phyloP scores from a whole-genome alignment of 2,113 vertebrate genomes.

The Campylorhamphus procurvoides region DNA sequence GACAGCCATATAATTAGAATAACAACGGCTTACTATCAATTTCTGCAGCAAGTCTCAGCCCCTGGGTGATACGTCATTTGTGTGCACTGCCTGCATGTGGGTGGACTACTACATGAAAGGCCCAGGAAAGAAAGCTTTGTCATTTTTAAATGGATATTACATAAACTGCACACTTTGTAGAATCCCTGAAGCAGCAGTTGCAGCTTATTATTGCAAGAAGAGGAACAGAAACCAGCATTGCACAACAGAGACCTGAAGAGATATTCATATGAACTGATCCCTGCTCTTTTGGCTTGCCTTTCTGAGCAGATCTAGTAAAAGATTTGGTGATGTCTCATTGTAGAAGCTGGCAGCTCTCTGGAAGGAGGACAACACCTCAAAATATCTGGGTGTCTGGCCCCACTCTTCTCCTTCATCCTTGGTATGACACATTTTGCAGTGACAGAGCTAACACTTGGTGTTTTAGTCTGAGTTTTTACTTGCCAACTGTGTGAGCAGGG shows the following conservation, averaged over 20 bases:
- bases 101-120: slow-evolving; percentile 66
- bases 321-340: background rate
- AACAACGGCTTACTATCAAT: slow-evolving; percentile 53
- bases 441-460: background rate
- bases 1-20: slow-evolving; percentile 53
- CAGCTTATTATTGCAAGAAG: slow-evolving; percentile 3
- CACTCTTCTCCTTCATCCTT: background rate
- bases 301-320: background rate
- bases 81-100: slow-evolving; percentile 42
- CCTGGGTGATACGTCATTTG: slow-evolving; percentile 29
- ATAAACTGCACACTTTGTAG: slow-evolving; percentile 46
- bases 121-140: slow-evolving; percentile 59
- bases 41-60: slow-evolving; percentile 48
- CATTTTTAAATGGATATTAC: slow-evolving; percentile 58
- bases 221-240: slow-evolving; percentile 55
- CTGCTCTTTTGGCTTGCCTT: background rate
- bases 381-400: background rate
- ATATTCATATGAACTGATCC: background rate
- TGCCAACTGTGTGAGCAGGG: background rate
- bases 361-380: background rate
- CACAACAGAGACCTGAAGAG: background rate
- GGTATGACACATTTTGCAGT: background rate
- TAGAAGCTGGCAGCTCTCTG: background rate
- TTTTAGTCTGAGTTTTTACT: background rate
- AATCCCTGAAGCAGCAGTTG: slow-evolving; percentile 61